Evolutionary conservation across 2,797 vertebrate genomes (phyloP), one percentile per base, ranked within the genome.

Genomic region (Neostethus bicornis): DNA sequence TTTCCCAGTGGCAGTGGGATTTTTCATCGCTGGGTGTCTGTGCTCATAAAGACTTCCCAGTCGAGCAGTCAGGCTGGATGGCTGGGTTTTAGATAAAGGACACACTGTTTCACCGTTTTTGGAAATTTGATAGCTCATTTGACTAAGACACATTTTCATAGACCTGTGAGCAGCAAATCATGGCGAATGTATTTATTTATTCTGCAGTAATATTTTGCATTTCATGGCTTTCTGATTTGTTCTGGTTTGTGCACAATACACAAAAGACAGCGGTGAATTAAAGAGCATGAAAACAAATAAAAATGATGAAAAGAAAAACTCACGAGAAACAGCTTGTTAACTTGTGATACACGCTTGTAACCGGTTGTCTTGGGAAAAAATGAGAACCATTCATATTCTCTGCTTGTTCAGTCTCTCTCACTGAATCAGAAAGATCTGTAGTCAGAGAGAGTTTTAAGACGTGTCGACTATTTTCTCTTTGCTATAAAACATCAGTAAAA

Each of bases 31-130:
- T 73, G 64, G 51, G 56, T 48, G 59, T 48, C 65, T 74, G 61
- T 59, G 74, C 68, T 77, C 61, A 78, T 80, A 64, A 77, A 75
- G 70, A 38, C 44, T 66, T 66, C 61, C 71, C 74, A 74, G 77
- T 67, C 10, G 37, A 69, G 62, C 67, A 56, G 74, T 70, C 62
- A 50, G 70, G 61, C 56, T 63, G 80, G 78, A 79, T 17, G 48
- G 64, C 67, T 70, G 63, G 77, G 76, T 63, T 74, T 48, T 66
- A 69, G 70, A 83, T 83, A 80, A 83, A 81, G 74, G 67, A 79
- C 54, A 51, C 83, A 82, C 68, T 77, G 79, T 74, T 75, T 70
- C 59, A 42, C 73, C 83, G 69, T 86, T 77, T 79, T 66, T 70
- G 47, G 64, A 76, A 84, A 74, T 75, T 66, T 82, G 70, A 85